Conservation (phyloP, 2,888 invertebrate genomes). For the Lepidochrysops patricia region DNA sequence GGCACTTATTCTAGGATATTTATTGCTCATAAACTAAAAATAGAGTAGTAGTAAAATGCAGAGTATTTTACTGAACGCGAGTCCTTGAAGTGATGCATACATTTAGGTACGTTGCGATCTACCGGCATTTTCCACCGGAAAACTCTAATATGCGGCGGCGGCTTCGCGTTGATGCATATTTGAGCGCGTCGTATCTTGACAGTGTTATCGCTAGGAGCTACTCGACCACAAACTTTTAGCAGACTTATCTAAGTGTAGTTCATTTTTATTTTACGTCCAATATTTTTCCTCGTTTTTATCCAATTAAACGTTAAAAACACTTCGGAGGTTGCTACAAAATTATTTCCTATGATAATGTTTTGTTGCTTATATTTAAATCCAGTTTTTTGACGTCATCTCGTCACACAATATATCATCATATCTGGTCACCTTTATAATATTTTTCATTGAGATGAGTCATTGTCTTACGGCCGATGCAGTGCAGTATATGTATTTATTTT, state of each 20-base stretch:
- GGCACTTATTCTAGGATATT: too few species aligned
- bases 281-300: too few species aligned
- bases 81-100: background rate
- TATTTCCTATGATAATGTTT: too few species aligned
- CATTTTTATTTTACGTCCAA: too few species aligned
- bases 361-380: too few species aligned
- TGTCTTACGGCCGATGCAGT: too few species aligned
- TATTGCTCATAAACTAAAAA: background rate
- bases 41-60: too few species aligned
- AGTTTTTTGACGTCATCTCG: too few species aligned
- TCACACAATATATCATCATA: background rate
- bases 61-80: background rate
- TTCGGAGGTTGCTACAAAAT: too few species aligned
- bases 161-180: background rate
- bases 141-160: background rate
- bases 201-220: background rate
- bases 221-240: background rate
- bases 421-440: background rate
- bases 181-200: background rate
- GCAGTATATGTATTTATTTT: too few species aligned
- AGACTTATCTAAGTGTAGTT: too few species aligned
- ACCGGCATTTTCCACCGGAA: conserved; percentile 9
- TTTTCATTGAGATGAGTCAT: background rate
- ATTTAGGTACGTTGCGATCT: background rate
- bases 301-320: too few species aligned